phyloP scores from a whole-genome alignment of 1,140 invertebrate species.

The Papilio polyxenes region DNA sequence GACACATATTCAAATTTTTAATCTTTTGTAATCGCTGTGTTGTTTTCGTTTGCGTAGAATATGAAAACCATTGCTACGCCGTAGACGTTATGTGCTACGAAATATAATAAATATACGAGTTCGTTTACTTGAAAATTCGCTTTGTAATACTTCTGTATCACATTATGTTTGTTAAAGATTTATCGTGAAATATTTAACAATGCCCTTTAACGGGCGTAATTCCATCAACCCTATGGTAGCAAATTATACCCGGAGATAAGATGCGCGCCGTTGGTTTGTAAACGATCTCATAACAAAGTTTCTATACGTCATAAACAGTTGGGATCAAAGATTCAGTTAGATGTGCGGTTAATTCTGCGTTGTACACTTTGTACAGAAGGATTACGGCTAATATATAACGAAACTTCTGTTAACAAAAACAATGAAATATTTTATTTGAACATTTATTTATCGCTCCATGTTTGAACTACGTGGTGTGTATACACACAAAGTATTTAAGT shows the following conservation, averaged over 20 bases:
- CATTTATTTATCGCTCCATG: background rate
- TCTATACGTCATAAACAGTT: conserved; percentile 6
- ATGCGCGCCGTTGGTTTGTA: conserved; percentile 8
- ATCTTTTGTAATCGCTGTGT: background rate
- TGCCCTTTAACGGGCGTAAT: background rate
- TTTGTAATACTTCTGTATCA: background rate
- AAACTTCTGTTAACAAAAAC: background rate
- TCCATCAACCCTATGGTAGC: conserved; percentile 4
- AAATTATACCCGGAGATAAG: conserved; percentile 11
- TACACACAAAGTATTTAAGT: background rate
- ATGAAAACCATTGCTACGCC: conserved; percentile 1
- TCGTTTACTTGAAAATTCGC: background rate
- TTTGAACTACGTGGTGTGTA: background rate
- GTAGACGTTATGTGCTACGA: conserved; percentile 6
- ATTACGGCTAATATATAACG: background rate
- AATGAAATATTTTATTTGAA: background rate
- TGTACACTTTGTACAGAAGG: background rate
- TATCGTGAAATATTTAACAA: background rate
- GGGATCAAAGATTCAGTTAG: conserved; percentile 1
- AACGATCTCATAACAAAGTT: conserved; percentile 12
- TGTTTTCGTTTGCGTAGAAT: background rate
- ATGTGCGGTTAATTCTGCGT: background rate
- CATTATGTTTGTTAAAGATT: background rate
- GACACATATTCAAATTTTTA: background rate
- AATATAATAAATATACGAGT: background rate